Base-by-base conservation (phyloP, 2,113 vertebrate genomes). In the Xenopus laevis region DNA sequence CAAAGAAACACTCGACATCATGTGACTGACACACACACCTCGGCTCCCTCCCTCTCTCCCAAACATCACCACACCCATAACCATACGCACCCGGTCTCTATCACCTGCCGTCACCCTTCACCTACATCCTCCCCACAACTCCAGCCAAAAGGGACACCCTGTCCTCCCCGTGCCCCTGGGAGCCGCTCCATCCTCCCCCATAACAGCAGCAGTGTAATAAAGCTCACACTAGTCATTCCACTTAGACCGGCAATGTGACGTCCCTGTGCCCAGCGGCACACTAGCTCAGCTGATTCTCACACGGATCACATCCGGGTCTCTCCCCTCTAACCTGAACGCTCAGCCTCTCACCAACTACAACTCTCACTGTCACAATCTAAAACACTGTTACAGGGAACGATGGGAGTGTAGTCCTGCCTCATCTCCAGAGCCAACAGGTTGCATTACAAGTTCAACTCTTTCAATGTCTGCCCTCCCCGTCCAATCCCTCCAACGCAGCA, bases 41-140 rank as follows among this genome's bases (percentile, higher is more conserved):
- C 9, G 0, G 2, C 44, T 20, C 62, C 59, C 46, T 27, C 70
- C 10, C 70, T 27, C 23, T 27, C 2, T 27, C 23, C 23, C 63
- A 21, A 61, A 61, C 12, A 60, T 20, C 15, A 13, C 17, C 55
- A 44, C 46, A 4, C 57, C 30, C 55, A 23, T 0, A 17, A 17
- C 30, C 33, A 15, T 68, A 68, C 17, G 44, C n/a, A 30, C 16
- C n/a, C 4, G 45, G 7, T 46, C 13, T 18, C 21, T 7, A 16
- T 44, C 46, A 61, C 57, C 33, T 16, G 33, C 65, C 3, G 1
- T 68, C 47, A 72, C 58, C 70, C 15, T n/a, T 65, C 71, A 59
- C 50, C 50, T 50, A 64, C 71, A 72, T 58, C n/a, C 27, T 13
- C 2, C 27, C 6, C 15, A n/a, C 53, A n/a, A 17, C 53, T 40